phyloP scores from a whole-genome alignment of 2,888 invertebrate species.

The Cheilosia vulpina region DNA sequence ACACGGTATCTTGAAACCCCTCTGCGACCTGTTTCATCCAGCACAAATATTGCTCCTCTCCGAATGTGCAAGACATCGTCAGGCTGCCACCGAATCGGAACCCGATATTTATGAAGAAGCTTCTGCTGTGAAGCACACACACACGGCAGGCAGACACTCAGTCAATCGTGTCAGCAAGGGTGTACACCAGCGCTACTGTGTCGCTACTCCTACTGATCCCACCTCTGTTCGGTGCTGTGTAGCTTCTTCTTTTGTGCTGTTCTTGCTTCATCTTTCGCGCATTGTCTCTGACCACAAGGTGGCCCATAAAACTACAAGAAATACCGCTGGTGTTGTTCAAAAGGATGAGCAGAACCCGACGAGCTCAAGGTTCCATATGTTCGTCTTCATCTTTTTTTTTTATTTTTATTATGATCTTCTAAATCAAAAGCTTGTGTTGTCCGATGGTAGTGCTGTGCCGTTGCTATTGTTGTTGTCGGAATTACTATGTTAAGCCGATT shows the following conservation, averaged over 20 bases:
- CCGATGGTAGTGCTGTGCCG: conserved; percentile 20
- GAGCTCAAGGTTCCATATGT: conserved; percentile 54
- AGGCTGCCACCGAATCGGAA: conserved; percentile 28
- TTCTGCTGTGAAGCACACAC: conserved; percentile 10
- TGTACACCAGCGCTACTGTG: conserved; percentile 65
- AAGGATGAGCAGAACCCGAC: conserved; percentile 32
- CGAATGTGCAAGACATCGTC: too few relatives aligned
- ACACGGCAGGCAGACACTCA: conserved; percentile 70
- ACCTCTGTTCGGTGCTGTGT: conserved; percentile 14
- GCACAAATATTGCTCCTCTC: conserved; percentile 18
- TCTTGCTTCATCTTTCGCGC: conserved; percentile 20
- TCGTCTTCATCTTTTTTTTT: not conserved
- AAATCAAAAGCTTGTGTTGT: conserved; percentile 55
- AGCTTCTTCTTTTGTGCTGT: conserved; percentile 48
- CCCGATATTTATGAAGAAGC: conserved; percentile 49
- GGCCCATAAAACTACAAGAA: conserved; percentile 65
- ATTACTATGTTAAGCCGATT: conserved; percentile 36
- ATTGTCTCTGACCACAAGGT: conserved; percentile 65
- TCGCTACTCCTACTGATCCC: conserved; percentile 37
- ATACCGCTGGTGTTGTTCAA: conserved; percentile 27
- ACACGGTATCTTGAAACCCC: not conserved
- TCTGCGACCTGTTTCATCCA: conserved; percentile 1
- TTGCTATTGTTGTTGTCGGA: conserved; percentile 35
- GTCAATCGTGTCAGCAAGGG: conserved; percentile 73
- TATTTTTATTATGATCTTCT: conserved; percentile 25